These are phyloP conservation scores for Bacillus rossius DNA, from an alignment of 1,140 invertebrate species.

Conservation along the genomic window DNA sequence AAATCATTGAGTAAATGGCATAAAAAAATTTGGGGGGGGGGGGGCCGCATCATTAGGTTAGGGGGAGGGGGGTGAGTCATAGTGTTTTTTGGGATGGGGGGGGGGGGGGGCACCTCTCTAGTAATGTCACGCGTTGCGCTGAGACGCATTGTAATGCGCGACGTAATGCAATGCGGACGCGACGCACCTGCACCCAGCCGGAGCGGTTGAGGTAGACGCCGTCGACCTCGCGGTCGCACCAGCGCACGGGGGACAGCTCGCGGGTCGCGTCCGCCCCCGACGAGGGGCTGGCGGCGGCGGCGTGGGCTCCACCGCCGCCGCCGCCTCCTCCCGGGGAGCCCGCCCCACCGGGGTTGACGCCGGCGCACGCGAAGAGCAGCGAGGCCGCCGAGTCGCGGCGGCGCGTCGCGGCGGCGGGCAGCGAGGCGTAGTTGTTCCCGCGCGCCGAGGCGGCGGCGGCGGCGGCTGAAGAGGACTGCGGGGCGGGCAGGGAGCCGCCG, in stretches of 20 bases:
- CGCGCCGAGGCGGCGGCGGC: background rate
- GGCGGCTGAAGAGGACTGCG: conserved; percentile 23
- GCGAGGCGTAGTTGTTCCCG: conserved; percentile 4
- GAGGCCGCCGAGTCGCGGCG: background rate
- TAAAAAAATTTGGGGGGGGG: too few species aligned
- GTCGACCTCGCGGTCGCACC: conserved; percentile 54
- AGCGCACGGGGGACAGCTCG: conserved; percentile 53
- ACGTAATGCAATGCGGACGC: background rate
- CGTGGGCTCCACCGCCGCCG: conserved; percentile 25
- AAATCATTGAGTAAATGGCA: too few species aligned
- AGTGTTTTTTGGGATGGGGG: too few species aligned
- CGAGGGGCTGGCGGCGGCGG: background rate
- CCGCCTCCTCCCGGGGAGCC: background rate
- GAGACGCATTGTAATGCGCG: too few species aligned
- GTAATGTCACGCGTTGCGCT: too few species aligned
- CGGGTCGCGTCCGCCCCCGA: conserved; percentile 24
- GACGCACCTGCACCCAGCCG: conserved; percentile 42
- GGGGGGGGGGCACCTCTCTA: too few species aligned
- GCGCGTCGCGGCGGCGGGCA: conserved; percentile 1
- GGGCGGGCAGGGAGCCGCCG: conserved; percentile 35
- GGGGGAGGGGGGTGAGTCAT: too few species aligned
- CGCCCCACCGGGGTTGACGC: conserved; percentile 24
- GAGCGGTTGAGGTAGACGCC: conserved; percentile 51
- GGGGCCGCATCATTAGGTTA: too few species aligned
- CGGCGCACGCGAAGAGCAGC: background rate